Evolutionary conservation across 1,140 invertebrate genomes (phyloP), one percentile per base, ranked within the genome.

Genomic region (Drosophila hydei): DNA sequence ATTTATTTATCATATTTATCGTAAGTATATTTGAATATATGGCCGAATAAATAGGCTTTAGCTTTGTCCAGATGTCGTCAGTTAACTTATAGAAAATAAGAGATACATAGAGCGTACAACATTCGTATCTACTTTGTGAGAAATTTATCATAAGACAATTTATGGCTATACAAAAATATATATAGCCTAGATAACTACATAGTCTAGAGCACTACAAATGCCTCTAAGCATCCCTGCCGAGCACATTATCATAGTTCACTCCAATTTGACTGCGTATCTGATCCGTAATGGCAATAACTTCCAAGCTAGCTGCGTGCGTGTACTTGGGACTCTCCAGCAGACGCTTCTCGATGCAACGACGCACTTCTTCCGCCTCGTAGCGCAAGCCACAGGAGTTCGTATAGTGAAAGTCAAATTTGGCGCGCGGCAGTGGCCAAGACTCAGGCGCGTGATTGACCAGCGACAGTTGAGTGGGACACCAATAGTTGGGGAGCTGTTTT

Each of bases 321-420:
- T 95, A 92, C 43, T 92, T 91, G 3, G 93, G 92, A 84, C 94
- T 94, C 92, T 96, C 94, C 11, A 91, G 91, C 18, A 79, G 89
- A 93, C 95, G 94, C 83, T 93, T 91, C 76, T 91, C 85, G 42
- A 97, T 93, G 79, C 95, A 96, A 62, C 92, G 91, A 12, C 94
- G 92, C 9, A 94, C 95, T 92, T 96, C 96, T 36, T 94, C 91
- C 5, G 95, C 95, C 92, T 97, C 94, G 77, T 95, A 97, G 38
- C 93, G 91, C 6, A 97, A 88, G 1, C 96, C 96, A 30, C 92
- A 93, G 47, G 95, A 95, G 79, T 97, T 96, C 3, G 77, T 80
- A 74, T 94, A 96, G 91, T 94, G 94, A 59, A 93, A 94, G 30
- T 92, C 85, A 4, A 92, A 72, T 14, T 90, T 90, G 4, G 92